A percentile compares a stretch with the other conserved stretches of the same genome.
phyloP scores from a whole-genome alignment of 2,797 vertebrate genomes.

The Gallirallus australis region DNA sequence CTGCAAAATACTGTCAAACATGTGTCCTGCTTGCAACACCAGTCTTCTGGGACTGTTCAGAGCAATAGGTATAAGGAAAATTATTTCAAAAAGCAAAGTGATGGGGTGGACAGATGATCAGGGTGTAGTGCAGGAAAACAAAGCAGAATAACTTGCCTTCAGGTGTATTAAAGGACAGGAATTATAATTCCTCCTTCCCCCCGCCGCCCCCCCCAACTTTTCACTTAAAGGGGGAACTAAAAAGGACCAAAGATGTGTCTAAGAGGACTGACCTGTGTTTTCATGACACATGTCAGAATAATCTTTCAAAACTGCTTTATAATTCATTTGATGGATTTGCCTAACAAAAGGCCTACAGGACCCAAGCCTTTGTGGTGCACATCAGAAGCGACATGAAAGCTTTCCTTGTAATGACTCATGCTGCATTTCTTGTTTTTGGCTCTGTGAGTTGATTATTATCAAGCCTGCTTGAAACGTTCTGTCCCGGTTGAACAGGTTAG shows the following conservation, averaged over 20 bases:
- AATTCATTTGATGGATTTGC: conserved; percentile 53
- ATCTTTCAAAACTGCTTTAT: conserved; percentile 45
- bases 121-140: background rate
- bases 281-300: conserved; percentile 23
- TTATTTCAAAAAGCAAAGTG: background rate
- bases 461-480: background rate
- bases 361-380: conserved; percentile 59
- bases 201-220: background rate
- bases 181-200: background rate
- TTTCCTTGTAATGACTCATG: conserved; percentile 40
- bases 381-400: conserved; percentile 69
- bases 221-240: background rate
- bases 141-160: background rate
- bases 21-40: background rate
- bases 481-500: conserved; percentile 33
- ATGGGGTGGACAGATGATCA: background rate
- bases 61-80: background rate
- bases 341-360: conserved; percentile 60
- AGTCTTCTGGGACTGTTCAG: background rate
- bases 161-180: background rate
- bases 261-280: background rate
- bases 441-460: conserved; percentile 12
- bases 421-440: conserved; percentile 17
- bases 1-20: background rate
- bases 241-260: background rate